Percentiles rank a stretch among this genome's conserved stretches.
These are phyloP conservation scores for Biston stratarius DNA, from an alignment of 2,888 invertebrate genomes.

Conservation along the genomic window DNA sequence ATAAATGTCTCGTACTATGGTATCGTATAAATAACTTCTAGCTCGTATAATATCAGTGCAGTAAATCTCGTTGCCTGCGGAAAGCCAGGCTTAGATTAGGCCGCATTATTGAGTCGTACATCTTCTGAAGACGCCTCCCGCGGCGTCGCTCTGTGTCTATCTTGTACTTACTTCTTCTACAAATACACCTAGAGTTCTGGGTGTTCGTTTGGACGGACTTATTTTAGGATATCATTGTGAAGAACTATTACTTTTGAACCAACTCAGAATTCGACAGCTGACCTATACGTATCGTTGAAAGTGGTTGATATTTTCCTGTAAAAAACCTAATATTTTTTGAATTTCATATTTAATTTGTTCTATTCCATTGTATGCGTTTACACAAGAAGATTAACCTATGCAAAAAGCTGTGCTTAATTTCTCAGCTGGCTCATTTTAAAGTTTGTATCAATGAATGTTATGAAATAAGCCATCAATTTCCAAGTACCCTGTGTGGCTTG, in stretches of 20 bases:
- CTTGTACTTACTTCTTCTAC: neutral
- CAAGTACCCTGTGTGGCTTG: constrained; percentile 36
- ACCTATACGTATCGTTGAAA: too few species aligned
- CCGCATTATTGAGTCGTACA: constrained; percentile 73
- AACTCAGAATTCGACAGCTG: too few species aligned
- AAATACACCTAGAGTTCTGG: neutral
- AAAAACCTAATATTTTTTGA: too few species aligned
- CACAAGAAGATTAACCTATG: too few species aligned
- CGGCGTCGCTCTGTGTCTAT: constrained; percentile 19
- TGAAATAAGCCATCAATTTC: constrained; percentile 31
- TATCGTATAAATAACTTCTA: constrained; percentile 38
- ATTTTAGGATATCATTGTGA: too few species aligned
- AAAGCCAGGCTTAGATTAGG: constrained; percentile 71
- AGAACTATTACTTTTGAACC: too few species aligned
- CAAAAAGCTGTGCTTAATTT: too few species aligned
- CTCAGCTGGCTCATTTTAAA: constrained; percentile 1
- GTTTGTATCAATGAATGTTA: constrained; percentile 26
- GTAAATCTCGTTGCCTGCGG: constrained; percentile 69
- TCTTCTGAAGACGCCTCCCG: constrained; percentile 57
- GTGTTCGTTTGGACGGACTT: too few species aligned
- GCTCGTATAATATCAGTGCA: constrained; percentile 60
- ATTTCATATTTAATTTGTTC: too few species aligned
- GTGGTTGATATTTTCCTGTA: too few species aligned
- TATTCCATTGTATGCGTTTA: too few species aligned
- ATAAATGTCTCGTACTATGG: constrained; percentile 4